Evolutionary conservation across 2,888 invertebrate genomes (phyloP).

Genomic region (Bedellia somnulentella): DNA sequence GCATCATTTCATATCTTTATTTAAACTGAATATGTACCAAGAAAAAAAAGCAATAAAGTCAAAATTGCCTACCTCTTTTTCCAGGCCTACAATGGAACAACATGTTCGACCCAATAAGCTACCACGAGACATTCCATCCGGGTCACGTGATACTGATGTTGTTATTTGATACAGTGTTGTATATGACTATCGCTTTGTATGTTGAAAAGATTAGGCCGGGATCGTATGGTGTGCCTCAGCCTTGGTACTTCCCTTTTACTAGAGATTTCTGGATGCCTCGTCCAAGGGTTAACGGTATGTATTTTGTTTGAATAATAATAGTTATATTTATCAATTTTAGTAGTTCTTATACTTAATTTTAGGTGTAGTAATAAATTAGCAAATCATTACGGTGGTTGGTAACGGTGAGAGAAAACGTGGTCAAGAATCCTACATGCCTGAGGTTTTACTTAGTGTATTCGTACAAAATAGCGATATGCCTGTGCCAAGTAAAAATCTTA

Average conservation of each 20-base stretch:
- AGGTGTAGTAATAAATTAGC: too few species aligned
- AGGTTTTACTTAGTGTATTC: too few species aligned
- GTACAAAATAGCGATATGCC: too few species aligned
- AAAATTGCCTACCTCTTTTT: constrained; percentile 4
- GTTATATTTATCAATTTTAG: too few species aligned
- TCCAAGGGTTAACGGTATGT: too few species aligned
- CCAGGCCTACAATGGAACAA: constrained; percentile 66
- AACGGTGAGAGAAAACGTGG: too few species aligned
- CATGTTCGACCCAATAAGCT: constrained; percentile 65
- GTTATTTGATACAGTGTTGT: constrained; percentile 69
- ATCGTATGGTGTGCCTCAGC: constrained; percentile 78
- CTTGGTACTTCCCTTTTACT: constrained; percentile 81
- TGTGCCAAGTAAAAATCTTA: too few species aligned
- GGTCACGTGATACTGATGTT: constrained; percentile 73
- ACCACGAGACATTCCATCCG: constrained; percentile 72
- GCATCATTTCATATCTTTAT: neutral
- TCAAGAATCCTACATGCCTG: too few species aligned
- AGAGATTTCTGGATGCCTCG: constrained; percentile 65
- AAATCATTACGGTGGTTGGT: too few species aligned
- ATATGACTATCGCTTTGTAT: constrained; percentile 79
- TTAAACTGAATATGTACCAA: neutral
- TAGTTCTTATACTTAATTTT: too few species aligned
- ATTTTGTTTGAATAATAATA: too few species aligned
- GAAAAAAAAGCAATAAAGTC: neutral
- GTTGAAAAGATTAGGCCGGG: constrained; percentile 87